phyloP scores from a whole-genome alignment of 2,888 invertebrate species.

The Liopterus haemorrhoidalis region DNA sequence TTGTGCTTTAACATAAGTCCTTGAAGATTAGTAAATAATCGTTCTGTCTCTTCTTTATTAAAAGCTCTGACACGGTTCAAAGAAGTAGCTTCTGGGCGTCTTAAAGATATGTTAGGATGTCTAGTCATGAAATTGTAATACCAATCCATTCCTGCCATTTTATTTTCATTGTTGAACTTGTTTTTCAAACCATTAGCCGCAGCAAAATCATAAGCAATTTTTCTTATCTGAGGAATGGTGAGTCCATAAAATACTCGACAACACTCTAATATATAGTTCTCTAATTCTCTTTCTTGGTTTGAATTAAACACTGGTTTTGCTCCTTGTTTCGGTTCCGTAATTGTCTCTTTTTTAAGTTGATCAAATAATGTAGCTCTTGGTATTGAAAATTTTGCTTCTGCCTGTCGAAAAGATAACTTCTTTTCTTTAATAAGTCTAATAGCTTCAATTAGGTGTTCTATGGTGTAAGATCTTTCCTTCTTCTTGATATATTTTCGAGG shows the following conservation, averaged over 20 bases:
- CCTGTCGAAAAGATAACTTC: constrained; percentile 14
- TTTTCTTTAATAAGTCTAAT: constrained; percentile 8
- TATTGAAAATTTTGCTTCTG: constrained; percentile 13
- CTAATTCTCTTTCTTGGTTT: constrained; percentile 31
- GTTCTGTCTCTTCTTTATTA: constrained; percentile 24
- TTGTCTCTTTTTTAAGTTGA: constrained; percentile 2
- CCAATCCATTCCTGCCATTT: constrained; percentile 35
- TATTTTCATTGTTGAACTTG: constrained; percentile 30
- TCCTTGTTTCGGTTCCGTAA: constrained; percentile 24
- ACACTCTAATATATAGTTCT: constrained; percentile 26
- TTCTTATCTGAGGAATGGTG: constrained; percentile 29
- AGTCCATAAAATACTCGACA: constrained; percentile 32
- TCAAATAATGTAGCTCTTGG: constrained; percentile 17
- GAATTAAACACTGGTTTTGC: constrained; percentile 27
- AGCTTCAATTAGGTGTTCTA: too few species aligned
- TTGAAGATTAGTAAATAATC: constrained; percentile 32
- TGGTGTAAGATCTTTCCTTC: too few species aligned
- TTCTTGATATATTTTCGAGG: too few species aligned
- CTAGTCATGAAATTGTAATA: constrained; percentile 32
- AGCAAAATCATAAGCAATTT: constrained; percentile 31
- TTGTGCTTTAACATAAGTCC: constrained; percentile 28
- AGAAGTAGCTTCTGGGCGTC: constrained; percentile 13
- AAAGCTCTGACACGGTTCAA: too few species aligned
- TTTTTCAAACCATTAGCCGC: constrained; percentile 31
- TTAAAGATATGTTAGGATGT: constrained; percentile 23